Base-by-base conservation (phyloP, 2,797 vertebrate genomes). In the Octomys mimax region DNA sequence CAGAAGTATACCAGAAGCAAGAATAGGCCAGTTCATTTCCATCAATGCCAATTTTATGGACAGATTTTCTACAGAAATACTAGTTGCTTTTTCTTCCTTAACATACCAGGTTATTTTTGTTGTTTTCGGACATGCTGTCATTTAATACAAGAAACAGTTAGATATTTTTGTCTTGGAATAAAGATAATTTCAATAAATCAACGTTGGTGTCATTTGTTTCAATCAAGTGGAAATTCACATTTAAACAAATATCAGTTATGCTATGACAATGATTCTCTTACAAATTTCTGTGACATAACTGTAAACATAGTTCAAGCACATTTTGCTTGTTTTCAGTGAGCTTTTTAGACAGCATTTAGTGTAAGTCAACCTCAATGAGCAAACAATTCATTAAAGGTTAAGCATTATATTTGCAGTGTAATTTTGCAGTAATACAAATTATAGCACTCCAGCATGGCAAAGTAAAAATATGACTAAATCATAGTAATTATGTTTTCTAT, bases 1-100 rank as follows among this genome's bases (percentile, higher is more conserved):
- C 46, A 91, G 87, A 92, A 93, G 91, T 59, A 79, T 54, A 68
- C 92, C 62, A 91, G 91, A 95, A 89, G 6, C 26, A 93, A 93
- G 59, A 94, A 87, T 54, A 94, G 42, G 28, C 49, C 86, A 62
- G 94, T 87, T 77, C 80, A 78, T 89, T 61, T 93, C 16, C 19
- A 89, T 70, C 36, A 86, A 93, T 96, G 87, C 80, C 71, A 86
- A 21, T 52, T 96, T 96, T 95, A 92, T 95, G 91, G 87, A 6
- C 85, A 80, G 59, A 92, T 91, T 86, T 24, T 87, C 66, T 86
- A 3, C 5, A 89, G 57, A 92, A 86, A 89, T 11, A 18, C 54
- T 89, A 49, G 7, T 16, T n/a, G 49, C 31, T 78, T 73, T 89
- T 87, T 13, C 42, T 62, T 6, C 7, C 84, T n/a, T 54, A 87